Percentiles rank a stretch among this genome's conserved stretches.
Conservation (phyloP, 2,888 invertebrate species). For the Heliconius aoede region DNA sequence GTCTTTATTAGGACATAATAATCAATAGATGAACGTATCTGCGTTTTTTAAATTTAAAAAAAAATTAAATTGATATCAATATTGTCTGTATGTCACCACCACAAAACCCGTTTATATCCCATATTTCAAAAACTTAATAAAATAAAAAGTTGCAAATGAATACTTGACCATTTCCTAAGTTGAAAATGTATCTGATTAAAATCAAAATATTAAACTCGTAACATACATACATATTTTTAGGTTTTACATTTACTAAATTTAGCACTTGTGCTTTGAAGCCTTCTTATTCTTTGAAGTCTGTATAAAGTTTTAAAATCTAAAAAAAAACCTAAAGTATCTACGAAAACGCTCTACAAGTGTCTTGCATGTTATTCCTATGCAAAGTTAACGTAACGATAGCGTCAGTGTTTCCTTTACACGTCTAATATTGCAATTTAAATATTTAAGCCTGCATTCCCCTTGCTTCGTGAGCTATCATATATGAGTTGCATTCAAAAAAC, state of each 20-base stretch:
- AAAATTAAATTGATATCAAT: too few relatives aligned
- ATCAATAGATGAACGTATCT: too few relatives aligned
- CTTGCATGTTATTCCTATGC: constrained; percentile 1
- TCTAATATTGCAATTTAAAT: constrained; percentile 35
- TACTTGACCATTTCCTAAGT: too few relatives aligned
- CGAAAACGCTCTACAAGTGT: constrained; percentile 10
- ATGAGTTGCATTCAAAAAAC: background rate
- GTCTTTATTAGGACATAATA: too few relatives aligned
- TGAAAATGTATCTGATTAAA: background rate
- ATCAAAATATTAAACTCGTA: background rate
- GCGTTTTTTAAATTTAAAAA: too few relatives aligned
- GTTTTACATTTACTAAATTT: background rate
- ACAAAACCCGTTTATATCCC: too few relatives aligned
- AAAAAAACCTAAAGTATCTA: background rate
- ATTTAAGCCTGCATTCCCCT: constrained; percentile 23
- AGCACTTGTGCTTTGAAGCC: background rate
- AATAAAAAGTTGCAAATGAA: too few relatives aligned
- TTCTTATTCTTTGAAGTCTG: background rate
- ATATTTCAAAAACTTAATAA: too few relatives aligned
- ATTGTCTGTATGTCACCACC: too few relatives aligned
- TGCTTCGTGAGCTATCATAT: background rate
- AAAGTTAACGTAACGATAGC: constrained; percentile 16
- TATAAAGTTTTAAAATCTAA: background rate
- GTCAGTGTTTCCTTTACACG: constrained; percentile 24
- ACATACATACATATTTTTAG: background rate